These are phyloP conservation scores for Vespertilio murinus DNA, from an alignment of 2,797 vertebrate species.

Conservation along the genomic window DNA sequence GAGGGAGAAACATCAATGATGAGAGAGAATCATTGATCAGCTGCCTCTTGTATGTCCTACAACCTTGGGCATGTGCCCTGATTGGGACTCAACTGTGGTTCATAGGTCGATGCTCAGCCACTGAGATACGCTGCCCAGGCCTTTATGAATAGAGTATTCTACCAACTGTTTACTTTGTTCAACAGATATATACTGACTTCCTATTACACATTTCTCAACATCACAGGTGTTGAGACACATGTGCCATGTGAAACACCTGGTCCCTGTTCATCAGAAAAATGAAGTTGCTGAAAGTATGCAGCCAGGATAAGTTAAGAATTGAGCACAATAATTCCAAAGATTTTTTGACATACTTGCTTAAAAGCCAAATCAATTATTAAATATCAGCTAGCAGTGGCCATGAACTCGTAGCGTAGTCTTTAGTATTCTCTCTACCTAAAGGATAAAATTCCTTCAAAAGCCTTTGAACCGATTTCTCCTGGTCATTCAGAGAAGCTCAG, in stretches of 20 bases:
- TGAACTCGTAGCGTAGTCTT: neutral
- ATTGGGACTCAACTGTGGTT: no score
- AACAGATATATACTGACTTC: neutral
- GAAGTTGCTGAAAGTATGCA: neutral
- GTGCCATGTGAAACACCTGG: neutral
- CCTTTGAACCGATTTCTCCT: neutral
- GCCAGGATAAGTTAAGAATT: neutral
- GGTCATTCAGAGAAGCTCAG: neutral
- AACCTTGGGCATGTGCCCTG: no score
- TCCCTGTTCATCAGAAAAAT: neutral
- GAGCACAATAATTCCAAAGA: neutral
- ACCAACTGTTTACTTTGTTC: neutral
- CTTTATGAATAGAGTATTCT: neutral
- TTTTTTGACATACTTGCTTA: slow-evolving; percentile 24
- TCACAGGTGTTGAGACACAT: neutral
- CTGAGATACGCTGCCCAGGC: no score
- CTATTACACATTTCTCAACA: neutral
- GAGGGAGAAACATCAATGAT: no score
- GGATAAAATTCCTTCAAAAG: neutral
- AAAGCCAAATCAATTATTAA: slow-evolving; percentile 1
- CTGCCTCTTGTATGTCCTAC: no score
- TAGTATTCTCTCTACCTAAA: neutral
- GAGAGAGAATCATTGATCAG: no score
- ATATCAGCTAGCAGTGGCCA: neutral
- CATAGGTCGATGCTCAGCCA: no score